phyloP scores from a whole-genome alignment of 2,113 vertebrate species.

The Oriolus oriolus region DNA sequence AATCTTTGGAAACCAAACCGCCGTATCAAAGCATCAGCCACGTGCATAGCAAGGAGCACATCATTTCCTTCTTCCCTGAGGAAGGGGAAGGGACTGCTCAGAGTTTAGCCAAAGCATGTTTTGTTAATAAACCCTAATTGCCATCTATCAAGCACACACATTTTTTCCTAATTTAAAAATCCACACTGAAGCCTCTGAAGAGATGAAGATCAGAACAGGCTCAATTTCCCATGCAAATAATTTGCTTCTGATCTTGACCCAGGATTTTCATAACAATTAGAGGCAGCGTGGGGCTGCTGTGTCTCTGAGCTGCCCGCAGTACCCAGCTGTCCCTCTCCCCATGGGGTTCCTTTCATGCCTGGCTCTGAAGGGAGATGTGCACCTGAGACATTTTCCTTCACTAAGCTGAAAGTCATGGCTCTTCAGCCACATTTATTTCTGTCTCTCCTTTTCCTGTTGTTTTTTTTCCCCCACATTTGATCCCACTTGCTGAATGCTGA shows the following conservation, averaged over 20 bases:
- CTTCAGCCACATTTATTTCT: background rate
- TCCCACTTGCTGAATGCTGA: background rate
- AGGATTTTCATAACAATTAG: slow-evolving; percentile 39
- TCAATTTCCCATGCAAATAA: slow-evolving; percentile 24
- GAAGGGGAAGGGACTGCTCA: background rate
- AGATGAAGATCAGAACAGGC: slow-evolving; percentile 13
- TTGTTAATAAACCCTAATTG: slow-evolving; percentile 15
- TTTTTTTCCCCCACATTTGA: background rate
- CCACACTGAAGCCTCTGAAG: slow-evolving; percentile 20
- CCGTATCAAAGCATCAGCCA: background rate
- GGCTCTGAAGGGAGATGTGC: background rate
- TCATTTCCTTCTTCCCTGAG: background rate
- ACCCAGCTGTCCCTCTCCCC: slow-evolving; percentile 4
- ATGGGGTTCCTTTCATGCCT: background rate
- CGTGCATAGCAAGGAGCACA: background rate
- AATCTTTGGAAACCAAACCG: background rate
- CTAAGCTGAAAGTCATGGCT: background rate
- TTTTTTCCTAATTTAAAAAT: slow-evolving; percentile 57
- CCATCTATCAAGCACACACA: background rate
- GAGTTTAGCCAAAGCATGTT: background rate
- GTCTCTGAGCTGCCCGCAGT: background rate
- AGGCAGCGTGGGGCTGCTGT: background rate
- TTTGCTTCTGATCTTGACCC: slow-evolving; percentile 20
- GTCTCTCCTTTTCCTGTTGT: background rate
- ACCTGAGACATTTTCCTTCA: background rate